A percentile compares a stretch with the other conserved stretches of the same genome.
phyloP scores from a whole-genome alignment of 2,797 vertebrate species.

The Eurystomus glaucurus region DNA sequence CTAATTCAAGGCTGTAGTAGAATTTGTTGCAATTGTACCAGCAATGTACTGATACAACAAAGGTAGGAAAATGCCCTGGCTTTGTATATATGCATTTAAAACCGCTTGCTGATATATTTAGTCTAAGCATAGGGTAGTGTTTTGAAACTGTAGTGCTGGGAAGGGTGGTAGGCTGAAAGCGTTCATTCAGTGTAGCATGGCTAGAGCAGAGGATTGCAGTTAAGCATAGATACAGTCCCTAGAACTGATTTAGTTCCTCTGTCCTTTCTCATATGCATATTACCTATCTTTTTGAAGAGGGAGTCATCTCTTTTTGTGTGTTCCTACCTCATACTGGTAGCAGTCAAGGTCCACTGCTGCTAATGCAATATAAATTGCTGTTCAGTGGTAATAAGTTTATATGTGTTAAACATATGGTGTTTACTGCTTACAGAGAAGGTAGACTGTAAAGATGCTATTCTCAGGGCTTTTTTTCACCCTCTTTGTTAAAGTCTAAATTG shows the following conservation, averaged over 20 bases:
- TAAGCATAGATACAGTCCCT: not conserved
- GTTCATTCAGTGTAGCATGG: not conserved
- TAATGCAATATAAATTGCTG: not conserved
- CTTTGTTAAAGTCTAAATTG: not conserved
- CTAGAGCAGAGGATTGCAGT: not conserved
- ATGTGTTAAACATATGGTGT: not conserved
- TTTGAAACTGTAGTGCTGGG: not conserved
- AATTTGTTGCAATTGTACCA: not conserved
- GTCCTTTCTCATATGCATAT: not conserved
- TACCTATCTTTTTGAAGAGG: not conserved
- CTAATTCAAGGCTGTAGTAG: not conserved
- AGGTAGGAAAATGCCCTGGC: not conserved
- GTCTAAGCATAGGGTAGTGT: not conserved
- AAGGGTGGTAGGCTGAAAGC: not conserved
- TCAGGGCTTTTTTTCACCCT: not conserved
- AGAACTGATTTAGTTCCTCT: not conserved
- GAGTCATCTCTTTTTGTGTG: not conserved
- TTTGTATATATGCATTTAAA: conserved; percentile 1
- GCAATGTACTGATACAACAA: not conserved
- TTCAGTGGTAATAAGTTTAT: not conserved
- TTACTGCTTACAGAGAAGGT: not conserved
- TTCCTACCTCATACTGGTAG: not conserved
- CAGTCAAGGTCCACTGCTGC: not conserved
- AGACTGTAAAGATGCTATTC: not conserved
- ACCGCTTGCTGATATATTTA: not conserved